These are phyloP conservation scores for Ceriagrion tenellum DNA, from an alignment of 2,888 invertebrate species.

Conservation along the genomic window DNA sequence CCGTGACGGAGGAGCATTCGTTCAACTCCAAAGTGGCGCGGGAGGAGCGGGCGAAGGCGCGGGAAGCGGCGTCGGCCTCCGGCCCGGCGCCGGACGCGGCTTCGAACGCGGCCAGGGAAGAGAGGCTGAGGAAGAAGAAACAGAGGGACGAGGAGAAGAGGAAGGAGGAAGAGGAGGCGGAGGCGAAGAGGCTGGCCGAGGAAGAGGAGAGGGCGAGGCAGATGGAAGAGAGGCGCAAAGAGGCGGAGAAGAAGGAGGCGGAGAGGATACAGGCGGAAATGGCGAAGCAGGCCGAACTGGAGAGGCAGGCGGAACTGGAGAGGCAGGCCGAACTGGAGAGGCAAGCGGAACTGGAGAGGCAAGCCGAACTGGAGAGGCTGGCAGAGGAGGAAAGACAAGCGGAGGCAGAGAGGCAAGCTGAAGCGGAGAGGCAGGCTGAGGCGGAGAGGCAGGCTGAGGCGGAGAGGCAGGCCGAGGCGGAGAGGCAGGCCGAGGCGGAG, in stretches of 20 bases:
- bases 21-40: constrained; percentile 82
- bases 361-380: constrained; percentile 71
- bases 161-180: constrained; percentile 83
- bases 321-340: constrained; percentile 75
- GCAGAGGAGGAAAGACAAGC: constrained; percentile 70
- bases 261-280: constrained; percentile 74
- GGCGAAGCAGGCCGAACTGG: constrained; percentile 75
- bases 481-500: background rate
- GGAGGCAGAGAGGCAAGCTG: background rate
- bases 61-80: constrained; percentile 76
- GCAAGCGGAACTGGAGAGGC: constrained; percentile 73
- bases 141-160: constrained; percentile 81
- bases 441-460: constrained; percentile 70
- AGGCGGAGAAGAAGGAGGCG: background rate
- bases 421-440: background rate
- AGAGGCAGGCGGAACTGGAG: constrained; percentile 71
- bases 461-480: background rate
- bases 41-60: constrained; percentile 82
- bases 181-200: constrained; percentile 81
- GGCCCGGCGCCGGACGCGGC: constrained; percentile 72
- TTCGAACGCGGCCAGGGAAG: constrained; percentile 78
- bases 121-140: constrained; percentile 78
- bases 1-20: constrained; percentile 81
- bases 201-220: constrained; percentile 80
- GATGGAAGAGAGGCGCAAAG: constrained; percentile 72